Percentiles rank a stretch among this genome's conserved stretches.
phyloP scores from a whole-genome alignment of 2,113 vertebrate species.

The Ceyx melanurus region DNA sequence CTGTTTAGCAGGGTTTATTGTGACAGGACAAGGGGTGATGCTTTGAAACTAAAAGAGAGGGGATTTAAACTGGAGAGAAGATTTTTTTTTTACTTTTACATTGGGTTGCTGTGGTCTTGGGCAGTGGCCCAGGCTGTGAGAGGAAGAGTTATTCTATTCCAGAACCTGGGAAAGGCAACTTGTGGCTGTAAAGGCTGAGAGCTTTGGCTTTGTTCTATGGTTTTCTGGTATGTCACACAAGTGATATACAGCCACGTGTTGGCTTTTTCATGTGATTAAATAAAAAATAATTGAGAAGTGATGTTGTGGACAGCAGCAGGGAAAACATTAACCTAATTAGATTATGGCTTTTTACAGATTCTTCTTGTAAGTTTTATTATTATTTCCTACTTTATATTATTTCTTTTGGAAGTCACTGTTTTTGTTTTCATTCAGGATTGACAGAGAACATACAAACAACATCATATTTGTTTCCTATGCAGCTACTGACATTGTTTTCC shows the following conservation, averaged over 20 bases:
- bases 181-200: not conserved
- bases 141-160: not conserved
- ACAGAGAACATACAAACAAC: not conserved
- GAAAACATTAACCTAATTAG: not conserved
- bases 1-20: not conserved
- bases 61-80: not conserved
- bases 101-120: not conserved
- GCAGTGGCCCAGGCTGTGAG: not conserved
- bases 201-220: not conserved
- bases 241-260: not conserved
- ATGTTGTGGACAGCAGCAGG: not conserved
- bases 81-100: not conserved
- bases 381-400: not conserved
- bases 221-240: not conserved
- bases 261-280: rapidly evolving
- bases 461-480: not conserved
- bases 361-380: not conserved
- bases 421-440: not conserved
- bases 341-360: not conserved
- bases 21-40: not conserved
- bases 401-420: not conserved
- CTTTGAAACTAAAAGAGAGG: not conserved
- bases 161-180: not conserved
- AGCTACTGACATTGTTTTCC: not conserved
- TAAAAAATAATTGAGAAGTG: not conserved